A percentile compares a stretch with the other conserved stretches of the same genome.
Conservation (phyloP, 2,888 invertebrate genomes). For the Pachydiplax longipennis region DNA sequence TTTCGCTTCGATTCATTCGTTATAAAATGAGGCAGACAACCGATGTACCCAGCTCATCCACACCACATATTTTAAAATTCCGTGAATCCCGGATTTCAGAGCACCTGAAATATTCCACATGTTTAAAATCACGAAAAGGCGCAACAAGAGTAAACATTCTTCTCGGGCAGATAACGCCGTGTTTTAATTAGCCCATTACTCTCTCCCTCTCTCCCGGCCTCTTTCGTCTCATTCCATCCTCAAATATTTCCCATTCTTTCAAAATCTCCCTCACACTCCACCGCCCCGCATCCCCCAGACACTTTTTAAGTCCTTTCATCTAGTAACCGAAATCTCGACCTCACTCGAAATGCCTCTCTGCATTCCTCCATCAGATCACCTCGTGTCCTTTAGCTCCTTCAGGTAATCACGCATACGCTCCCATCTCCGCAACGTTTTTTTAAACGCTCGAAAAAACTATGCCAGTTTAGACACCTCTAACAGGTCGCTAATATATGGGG, state of each 20-base stretch:
- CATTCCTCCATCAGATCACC: background rate
- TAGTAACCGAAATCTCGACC: background rate
- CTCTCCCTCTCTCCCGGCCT: background rate
- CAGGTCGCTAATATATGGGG: background rate
- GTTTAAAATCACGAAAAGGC: background rate
- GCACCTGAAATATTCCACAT: background rate
- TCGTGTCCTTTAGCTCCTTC: background rate
- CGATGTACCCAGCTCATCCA: background rate
- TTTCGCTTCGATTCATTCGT: background rate
- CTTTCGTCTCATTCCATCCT: background rate
- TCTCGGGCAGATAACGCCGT: background rate
- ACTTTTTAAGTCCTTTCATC: background rate
- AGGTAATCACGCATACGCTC: background rate
- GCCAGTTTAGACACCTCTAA: background rate
- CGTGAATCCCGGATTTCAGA: background rate
- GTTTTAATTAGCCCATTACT: background rate
- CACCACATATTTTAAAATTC: background rate
- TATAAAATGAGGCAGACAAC: background rate
- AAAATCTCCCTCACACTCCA: background rate
- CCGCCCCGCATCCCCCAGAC: background rate
- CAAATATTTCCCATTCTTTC: background rate
- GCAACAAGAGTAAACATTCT: background rate
- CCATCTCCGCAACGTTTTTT: background rate
- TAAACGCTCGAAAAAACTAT: background rate
- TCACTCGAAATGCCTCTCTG: background rate